Conservation (phyloP, 2,797 vertebrate species). For the Danio albolineatus region DNA sequence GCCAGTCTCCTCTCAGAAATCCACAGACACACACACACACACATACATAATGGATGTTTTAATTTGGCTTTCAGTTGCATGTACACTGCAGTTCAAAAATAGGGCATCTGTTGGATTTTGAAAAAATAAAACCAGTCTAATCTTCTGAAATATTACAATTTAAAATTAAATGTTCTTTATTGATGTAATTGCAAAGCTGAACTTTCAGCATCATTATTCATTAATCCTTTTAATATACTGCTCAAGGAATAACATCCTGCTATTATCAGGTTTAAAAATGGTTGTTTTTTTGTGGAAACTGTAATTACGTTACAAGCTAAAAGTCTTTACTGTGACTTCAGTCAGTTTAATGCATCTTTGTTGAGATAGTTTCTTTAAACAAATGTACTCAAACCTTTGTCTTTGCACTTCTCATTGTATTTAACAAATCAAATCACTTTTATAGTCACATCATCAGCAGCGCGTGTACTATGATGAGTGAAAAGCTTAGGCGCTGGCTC, state of each 20-base stretch:
- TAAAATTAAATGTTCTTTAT: no score
- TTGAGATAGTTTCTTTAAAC: background rate
- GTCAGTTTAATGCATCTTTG: background rate
- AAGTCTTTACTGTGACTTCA: background rate
- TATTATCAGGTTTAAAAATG: background rate
- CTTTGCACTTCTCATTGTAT: no score
- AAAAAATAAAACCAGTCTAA: no score
- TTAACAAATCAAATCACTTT: no score
- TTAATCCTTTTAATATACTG: background rate
- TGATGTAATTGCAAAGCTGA: no score
- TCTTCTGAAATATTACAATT: background rate
- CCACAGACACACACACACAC: background rate
- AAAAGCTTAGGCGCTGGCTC: no score
- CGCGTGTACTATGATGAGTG: no score
- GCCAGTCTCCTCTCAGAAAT: constrained; percentile 6
- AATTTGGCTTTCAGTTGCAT: background rate
- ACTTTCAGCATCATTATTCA: no score
- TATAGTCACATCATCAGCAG: no score
- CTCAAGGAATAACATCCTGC: background rate
- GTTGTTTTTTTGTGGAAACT: background rate
- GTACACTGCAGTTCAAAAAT: background rate
- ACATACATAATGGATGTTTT: background rate
- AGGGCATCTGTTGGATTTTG: background rate
- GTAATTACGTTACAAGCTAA: background rate
- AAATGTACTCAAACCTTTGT: background rate